Evolutionary conservation across 2,797 vertebrate genomes (phyloP), one percentile per base, ranked within the genome.

Genomic region (Notolabrus celidotus): DNA sequence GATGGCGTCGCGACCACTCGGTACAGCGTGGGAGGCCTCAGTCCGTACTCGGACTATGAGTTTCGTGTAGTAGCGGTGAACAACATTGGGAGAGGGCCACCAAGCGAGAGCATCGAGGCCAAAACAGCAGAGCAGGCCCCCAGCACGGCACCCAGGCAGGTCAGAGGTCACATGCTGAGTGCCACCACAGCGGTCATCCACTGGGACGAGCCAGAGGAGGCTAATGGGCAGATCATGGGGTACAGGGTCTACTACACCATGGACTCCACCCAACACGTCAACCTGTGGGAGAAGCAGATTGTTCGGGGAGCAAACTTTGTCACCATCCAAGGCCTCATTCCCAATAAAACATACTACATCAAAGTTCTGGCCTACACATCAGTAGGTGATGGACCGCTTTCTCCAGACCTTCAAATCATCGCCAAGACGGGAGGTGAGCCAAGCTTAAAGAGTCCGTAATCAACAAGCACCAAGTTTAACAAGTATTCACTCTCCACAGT

Each of bases 111-210:
- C 25, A 96, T 99, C 20, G 95, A 97, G 54, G 98, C 96, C 12
- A 96, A 97, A 82, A 99, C 98, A 31, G 97, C 97, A 0, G 98
- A 99, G 74, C 98, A 99, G 90, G 98, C 98, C 0, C 98, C 98
- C 3, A 99, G 97, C 75, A 99, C 97, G 11, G 96, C 98, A 4
- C 98, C 98, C 0, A 92, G 97, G 57, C 97, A 96, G 45, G 97
- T 99, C 23, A 94, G 97, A 50, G 98, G 98, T 0, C 96, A 97
- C 11, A 99, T 99, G 98, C 79, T 99, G 83, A 99, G 98, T 58
- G 95, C 97, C 57, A 98, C 97, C 33, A 99, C 98, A 11, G 97
- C 98, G 29, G 92, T 99, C 68, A 97, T 99, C 46, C 97, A 99
- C 79, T 99, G 98, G 98, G 97, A 99, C 45, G 97, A 99, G 63